Base-by-base conservation (phyloP, 2,888 invertebrate species). In the Drosophila nr. fundita region DNA sequence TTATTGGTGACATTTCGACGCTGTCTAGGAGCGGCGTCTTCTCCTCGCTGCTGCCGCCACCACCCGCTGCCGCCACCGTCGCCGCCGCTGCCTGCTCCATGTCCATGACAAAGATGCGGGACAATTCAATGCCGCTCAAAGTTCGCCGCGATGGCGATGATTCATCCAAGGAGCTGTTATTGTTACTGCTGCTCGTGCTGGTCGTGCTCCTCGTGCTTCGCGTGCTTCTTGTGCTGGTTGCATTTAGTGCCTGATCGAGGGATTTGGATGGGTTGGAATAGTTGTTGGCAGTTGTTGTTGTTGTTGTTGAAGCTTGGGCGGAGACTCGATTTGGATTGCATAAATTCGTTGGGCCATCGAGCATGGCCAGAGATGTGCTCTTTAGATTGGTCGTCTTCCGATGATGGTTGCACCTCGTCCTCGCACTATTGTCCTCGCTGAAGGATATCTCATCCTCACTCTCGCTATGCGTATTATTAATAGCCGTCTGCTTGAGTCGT, bases 1-100 rank as follows among this genome's bases (percentile, higher is more conserved):
- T 93, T 34, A 93, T 92, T 24, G 93, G 93, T 38, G 93, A 93
- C 92, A 93, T 93, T 83, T 93, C 93, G 71, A 93, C 93, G 78
- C 92, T 93, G 73, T 93, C 93, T 65, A 93, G 89, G 40, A 93
- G 87, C 49, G 93, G 93, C 13, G 92, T 93, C 78, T 93, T 93
- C 82, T 93, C 93, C 78, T 93, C 93, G 71, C 91, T 92, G 81
- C 92, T 91, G 71, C 90, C 88, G 79, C 92, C 91, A 71, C 90
- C 83, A 38, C 24, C 24, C 4, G 45, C 24, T 15, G 24, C 4
- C 4, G 24, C 24, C 27, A 15, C 15, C 1, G 45, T 8, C 24
- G 45, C 15, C 15, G 24, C 24, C 15, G 88, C 82, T 54, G 90
- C 79, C 77, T 89, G 89, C 50, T 92, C 91, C 83, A 91, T 85